Percentiles rank a stretch among this genome's conserved stretches.
Evolutionary conservation across 2,113 vertebrate genomes (phyloP).

Genomic region (Laterallus jamaicensis): DNA sequence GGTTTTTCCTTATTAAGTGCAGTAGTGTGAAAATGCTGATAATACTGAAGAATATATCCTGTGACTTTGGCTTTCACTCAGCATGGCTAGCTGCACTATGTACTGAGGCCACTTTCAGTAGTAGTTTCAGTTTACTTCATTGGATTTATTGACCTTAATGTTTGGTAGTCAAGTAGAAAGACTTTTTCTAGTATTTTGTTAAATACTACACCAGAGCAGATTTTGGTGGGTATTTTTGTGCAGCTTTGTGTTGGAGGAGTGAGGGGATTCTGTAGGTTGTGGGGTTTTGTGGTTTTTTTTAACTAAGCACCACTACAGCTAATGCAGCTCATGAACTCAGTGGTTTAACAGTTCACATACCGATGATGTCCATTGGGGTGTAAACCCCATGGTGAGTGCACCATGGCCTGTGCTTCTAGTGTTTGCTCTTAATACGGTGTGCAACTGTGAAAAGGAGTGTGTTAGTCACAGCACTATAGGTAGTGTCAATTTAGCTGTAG

Average conservation of each 20-base stretch:
- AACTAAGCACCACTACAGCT: not conserved
- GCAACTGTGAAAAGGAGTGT: slow-evolving; percentile 65
- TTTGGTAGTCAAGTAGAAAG: not conserved
- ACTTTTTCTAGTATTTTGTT: not conserved
- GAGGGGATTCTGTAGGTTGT: not conserved
- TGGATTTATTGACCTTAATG: not conserved
- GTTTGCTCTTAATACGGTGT: slow-evolving; percentile 32
- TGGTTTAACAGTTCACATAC: not conserved
- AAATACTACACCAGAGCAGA: not conserved
- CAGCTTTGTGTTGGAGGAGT: not conserved
- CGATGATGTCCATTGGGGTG: not conserved
- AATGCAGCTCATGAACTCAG: not conserved
- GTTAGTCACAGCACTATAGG: slow-evolving; percentile 27
- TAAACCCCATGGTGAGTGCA: not conserved
- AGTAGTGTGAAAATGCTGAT: slow-evolving; percentile 47
- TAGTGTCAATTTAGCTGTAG: slow-evolving; percentile 58
- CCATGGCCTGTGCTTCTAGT: not conserved
- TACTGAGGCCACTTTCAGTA: not conserved
- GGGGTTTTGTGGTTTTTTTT: not conserved
- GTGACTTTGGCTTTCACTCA: not conserved
- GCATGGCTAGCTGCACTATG: not conserved
- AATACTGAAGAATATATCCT: slow-evolving; percentile 2
- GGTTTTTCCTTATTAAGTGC: slow-evolving; percentile 46
- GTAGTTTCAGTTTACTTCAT: not conserved
- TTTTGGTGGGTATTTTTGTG: not conserved